Evolutionary conservation across 2,888 invertebrate species (phyloP), one percentile per base, ranked within the genome.

Genomic region (Chorisops tibialis): DNA sequence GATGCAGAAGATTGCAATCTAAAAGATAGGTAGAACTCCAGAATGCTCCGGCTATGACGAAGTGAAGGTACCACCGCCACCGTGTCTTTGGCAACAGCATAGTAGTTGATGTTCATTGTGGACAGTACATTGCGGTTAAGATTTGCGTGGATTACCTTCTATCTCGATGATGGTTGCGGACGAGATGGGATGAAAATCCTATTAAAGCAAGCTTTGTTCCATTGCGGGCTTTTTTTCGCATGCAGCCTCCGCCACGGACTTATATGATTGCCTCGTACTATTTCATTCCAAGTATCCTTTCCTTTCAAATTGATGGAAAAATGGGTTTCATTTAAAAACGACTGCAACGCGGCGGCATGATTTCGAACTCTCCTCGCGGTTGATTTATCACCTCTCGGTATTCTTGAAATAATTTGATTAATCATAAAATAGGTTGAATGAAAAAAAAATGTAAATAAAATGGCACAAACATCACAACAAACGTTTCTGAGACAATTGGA

Each of bases 351-450:
- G 35, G 50, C 12, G 35, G 35, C 35, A 24, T 30, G 12, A 48
- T 22, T 48, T 22, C 19, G 22, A 48, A 9, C 35, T 35, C 14
- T 50, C 16, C 12, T 50, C 16, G 50, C 35, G 12, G 16, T 16
- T 50, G 50, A 50, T 50, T 50, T 50, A 50, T 50, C 9, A 35
- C n/a, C 35, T 6, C 24, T 50, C 6, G 35, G 35, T n/a, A 50
- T 50, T 3, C 3, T 50, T 11, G 19, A 14, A 45, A 45, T 6
- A 45, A 45, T 45, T 45, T 18, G 45, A 45, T 45, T 45, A 45
- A 19, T 19, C 14, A n/a, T n/a, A n/a, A n/a, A n/a, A 45, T 45
- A 45, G 9, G 9, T 45, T 45, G 16, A 45, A 45, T 6, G 41
- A n/a, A 14, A 16, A 14, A 41, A 3, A 41, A 41, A 7, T 41